Evolutionary conservation across 2,888 invertebrate genomes (phyloP).

Genomic region (Atherix ibis): DNA sequence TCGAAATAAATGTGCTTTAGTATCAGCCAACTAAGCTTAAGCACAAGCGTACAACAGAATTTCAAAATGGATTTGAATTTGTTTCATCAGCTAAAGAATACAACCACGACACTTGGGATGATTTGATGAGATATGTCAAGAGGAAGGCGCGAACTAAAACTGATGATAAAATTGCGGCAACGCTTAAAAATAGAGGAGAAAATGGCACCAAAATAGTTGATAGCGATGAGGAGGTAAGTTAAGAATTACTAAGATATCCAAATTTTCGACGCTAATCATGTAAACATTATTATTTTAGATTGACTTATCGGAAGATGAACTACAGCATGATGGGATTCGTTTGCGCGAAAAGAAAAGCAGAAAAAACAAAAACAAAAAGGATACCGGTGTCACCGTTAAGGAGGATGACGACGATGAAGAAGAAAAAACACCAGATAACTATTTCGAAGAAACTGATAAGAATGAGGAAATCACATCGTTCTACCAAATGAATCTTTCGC

Average conservation of each 20-base stretch:
- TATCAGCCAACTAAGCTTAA: slow-evolving; percentile 71
- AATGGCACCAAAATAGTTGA: slow-evolving; percentile 38
- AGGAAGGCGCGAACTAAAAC: slow-evolving; percentile 64
- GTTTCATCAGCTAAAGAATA: slow-evolving; percentile 62
- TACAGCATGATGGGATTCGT: slow-evolving; percentile 53
- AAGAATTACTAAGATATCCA: not conserved
- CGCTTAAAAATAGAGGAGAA: slow-evolving; percentile 36
- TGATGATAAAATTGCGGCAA: slow-evolving; percentile 66
- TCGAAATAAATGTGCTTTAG: slow-evolving; percentile 33
- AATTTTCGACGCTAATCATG: not conserved
- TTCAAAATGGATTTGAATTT: slow-evolving; percentile 70
- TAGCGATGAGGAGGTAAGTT: slow-evolving; percentile 31
- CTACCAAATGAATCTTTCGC: slow-evolving; percentile 91
- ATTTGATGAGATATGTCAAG: slow-evolving; percentile 61
- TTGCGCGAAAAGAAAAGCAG: slow-evolving; percentile 46
- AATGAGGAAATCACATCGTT: slow-evolving; percentile 55
- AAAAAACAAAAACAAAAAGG: slow-evolving; percentile 34
- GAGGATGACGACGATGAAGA: slow-evolving; percentile 36
- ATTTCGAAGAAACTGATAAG: slow-evolving; percentile 48
- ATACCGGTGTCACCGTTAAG: slow-evolving; percentile 27
- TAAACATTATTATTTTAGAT: slow-evolving; percentile 33
- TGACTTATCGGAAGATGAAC: slow-evolving; percentile 61
- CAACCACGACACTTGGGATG: slow-evolving; percentile 66
- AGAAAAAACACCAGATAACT: slow-evolving; percentile 34
- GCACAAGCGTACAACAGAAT: slow-evolving; percentile 52